Percentiles rank a stretch among this genome's conserved stretches.
Conservation (phyloP, 2,888 invertebrate species). For the Hydriomena furcata region DNA sequence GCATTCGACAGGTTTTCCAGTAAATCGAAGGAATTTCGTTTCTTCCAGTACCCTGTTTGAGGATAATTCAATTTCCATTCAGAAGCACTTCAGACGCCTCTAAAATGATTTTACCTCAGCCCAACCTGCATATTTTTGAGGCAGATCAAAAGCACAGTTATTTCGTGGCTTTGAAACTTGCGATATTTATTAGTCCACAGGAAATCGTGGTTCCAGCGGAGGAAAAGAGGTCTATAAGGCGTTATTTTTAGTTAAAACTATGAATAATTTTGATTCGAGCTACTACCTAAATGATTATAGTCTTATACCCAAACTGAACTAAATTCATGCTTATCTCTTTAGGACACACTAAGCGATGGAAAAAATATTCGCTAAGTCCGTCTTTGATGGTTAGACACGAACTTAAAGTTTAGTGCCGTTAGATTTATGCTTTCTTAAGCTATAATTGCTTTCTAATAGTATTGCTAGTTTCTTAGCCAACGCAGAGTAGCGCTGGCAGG, state of each 20-base stretch:
- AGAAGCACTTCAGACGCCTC: slow-evolving; percentile 24
- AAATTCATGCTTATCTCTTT: too few species aligned
- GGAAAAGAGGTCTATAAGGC: too few species aligned
- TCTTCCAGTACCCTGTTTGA: slow-evolving; percentile 18
- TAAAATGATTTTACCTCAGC: slow-evolving; percentile 26
- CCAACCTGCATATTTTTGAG: slow-evolving; percentile 23
- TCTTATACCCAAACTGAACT: too few species aligned
- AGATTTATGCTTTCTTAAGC: too few species aligned
- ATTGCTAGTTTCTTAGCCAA: slow-evolving; percentile 21
- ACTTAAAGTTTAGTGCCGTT: too few species aligned
- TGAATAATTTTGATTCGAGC: too few species aligned
- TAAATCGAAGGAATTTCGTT: slow-evolving; percentile 17
- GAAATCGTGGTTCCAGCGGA: background rate
- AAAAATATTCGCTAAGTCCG: too few species aligned
- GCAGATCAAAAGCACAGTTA: slow-evolving; percentile 58
- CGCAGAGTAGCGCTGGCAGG: slow-evolving; percentile 35
- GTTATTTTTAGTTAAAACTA: too few species aligned
- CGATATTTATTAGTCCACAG: slow-evolving; percentile 23
- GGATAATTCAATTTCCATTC: slow-evolving; percentile 25
- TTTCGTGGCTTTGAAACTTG: slow-evolving; percentile 41
- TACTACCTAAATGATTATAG: too few species aligned
- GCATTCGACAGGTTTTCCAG: slow-evolving; percentile 16
- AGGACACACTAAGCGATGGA: too few species aligned
- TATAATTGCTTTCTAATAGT: background rate
- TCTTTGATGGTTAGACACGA: too few species aligned